Conservation (phyloP, 2,113 vertebrate genomes). For the Struthidea cinerea region DNA sequence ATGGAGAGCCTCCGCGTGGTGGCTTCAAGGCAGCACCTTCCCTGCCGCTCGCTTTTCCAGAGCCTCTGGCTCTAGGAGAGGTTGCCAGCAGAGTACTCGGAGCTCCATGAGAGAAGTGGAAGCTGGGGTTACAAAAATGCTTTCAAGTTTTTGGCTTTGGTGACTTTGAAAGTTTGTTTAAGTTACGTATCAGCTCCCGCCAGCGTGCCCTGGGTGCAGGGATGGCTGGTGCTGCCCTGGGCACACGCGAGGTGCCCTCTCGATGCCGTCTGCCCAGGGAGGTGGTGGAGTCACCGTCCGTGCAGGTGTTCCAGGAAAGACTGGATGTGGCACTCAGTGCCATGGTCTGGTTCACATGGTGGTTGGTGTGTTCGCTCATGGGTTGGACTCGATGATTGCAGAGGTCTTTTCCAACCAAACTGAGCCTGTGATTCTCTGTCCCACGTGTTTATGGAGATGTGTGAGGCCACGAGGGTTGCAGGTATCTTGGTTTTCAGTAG, state of each 20-base stretch:
- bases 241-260: fast-evolving
- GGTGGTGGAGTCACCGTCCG: neutral
- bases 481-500: neutral
- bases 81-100: no score
- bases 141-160: no score
- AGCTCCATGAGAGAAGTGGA: neutral
- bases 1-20: fast-evolving
- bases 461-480: neutral
- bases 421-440: neutral
- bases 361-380: neutral
- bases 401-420: neutral
- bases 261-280: no score
- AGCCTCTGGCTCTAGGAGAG: neutral
- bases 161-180: neutral
- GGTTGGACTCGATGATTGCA: no score
- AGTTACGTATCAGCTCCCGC: fast-evolving
- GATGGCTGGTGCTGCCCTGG: neutral
- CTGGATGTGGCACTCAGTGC: neutral
- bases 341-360: neutral
- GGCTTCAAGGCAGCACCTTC: neutral
- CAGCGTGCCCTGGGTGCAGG: fast-evolving
- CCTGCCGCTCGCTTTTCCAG: neutral
- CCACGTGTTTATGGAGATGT: neutral
- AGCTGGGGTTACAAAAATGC: no score
- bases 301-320: fast-evolving